phyloP scores from a whole-genome alignment of 2,797 vertebrate genomes.

The Pelodytes ibericus region DNA sequence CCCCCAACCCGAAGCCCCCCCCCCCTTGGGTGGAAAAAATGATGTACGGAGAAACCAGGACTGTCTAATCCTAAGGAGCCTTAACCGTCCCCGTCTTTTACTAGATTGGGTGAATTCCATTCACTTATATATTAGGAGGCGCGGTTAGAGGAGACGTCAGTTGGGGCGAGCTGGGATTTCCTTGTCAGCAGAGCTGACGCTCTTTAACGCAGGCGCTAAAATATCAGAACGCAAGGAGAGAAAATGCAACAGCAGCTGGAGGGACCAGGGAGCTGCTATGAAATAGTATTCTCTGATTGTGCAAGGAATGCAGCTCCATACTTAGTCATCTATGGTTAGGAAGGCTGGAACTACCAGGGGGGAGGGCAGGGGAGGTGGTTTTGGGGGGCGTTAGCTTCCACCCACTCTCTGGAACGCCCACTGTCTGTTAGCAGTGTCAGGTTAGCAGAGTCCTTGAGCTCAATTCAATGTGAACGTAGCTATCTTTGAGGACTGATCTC shows the following conservation, averaged over 20 bases:
- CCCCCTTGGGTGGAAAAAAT: too few species aligned
- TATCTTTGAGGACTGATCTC: slow-evolving; percentile 46
- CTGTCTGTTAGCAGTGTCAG: slow-evolving; percentile 47
- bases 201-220: not conserved
- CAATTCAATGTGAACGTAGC: slow-evolving; percentile 51
- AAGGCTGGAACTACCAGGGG: slow-evolving; percentile 1
- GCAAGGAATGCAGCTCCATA: slow-evolving; percentile 42
- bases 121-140: too few species aligned
- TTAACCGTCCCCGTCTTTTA: not conserved
- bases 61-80: too few species aligned
- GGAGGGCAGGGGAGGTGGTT: slow-evolving; percentile 3
- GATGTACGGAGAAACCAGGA: too few species aligned
- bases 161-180: not conserved
- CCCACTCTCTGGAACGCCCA: slow-evolving; percentile 31
- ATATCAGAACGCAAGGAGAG: not conserved
- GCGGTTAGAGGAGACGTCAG: not conserved
- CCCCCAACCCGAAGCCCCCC: too few species aligned
- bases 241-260: slow-evolving; percentile 6
- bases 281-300: slow-evolving; percentile 32
- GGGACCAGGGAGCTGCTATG: slow-evolving; percentile 23
- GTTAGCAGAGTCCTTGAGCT: slow-evolving; percentile 53
- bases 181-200: not conserved
- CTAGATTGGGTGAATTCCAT: not conserved
- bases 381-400: slow-evolving; percentile 13
- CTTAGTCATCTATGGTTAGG: slow-evolving; percentile 48